phyloP scores from a whole-genome alignment of 2,797 vertebrate species.

The Rhyacichthys aspro region DNA sequence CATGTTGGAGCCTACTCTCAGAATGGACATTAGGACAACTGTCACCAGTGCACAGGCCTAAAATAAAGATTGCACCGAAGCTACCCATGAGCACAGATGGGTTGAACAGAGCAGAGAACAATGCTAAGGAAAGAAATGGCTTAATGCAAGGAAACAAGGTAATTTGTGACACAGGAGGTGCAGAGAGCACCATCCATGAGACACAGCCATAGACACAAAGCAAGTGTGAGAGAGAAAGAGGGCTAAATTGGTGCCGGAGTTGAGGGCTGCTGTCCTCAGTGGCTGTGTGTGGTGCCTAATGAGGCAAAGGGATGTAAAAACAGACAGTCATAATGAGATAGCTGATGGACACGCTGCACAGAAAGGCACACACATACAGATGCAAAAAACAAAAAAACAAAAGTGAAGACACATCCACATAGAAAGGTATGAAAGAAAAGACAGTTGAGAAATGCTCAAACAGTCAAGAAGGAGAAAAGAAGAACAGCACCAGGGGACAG shows the following conservation, averaged over 20 bases:
- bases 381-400: slow-evolving; percentile 28
- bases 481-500: slow-evolving; percentile 23
- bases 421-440: slow-evolving; percentile 35
- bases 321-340: slow-evolving; percentile 81
- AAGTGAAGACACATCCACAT: slow-evolving; percentile 50
- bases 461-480: slow-evolving; percentile 31
- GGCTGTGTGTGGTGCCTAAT: slow-evolving; percentile 77
- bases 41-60: background rate
- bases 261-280: slow-evolving; percentile 78
- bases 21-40: slow-evolving; percentile 19
- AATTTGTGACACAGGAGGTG: slow-evolving; percentile 51
- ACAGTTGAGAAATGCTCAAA: slow-evolving; percentile 42
- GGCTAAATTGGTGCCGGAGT: slow-evolving; percentile 75
- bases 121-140: slow-evolving; percentile 44
- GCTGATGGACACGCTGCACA: slow-evolving; percentile 75
- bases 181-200: slow-evolving; percentile 38
- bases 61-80: slow-evolving; percentile 28
- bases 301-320: slow-evolving; percentile 82
- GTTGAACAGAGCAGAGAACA: slow-evolving; percentile 36
- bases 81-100: slow-evolving; percentile 49
- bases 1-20: slow-evolving; percentile 2
- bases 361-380: slow-evolving; percentile 37
- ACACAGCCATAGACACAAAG: slow-evolving; percentile 28
- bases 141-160: slow-evolving; percentile 62
- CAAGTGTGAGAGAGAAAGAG: slow-evolving; percentile 19